Evolutionary conservation across 2,797 vertebrate genomes (phyloP).

Genomic region (Pangasius krempfi): DNA sequence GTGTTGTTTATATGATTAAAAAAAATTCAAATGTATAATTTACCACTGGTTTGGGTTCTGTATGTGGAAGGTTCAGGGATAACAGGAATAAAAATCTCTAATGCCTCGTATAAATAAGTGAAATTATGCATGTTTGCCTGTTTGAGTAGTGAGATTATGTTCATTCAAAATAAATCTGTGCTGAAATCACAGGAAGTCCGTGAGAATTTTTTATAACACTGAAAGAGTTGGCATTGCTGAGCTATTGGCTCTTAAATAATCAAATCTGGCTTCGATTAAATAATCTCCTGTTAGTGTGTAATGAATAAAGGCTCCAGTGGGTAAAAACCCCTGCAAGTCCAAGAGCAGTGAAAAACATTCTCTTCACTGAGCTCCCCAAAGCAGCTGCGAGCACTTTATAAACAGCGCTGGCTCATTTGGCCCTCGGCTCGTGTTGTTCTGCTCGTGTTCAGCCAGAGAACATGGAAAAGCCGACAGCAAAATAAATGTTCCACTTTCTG

Average conservation of each 20-base stretch:
- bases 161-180: background rate
- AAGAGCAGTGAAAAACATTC: background rate
- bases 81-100: background rate
- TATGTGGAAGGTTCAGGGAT: background rate
- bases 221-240: background rate
- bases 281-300: background rate
- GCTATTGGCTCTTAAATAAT: background rate
- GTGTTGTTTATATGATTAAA: background rate
- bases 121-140: background rate
- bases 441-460: background rate
- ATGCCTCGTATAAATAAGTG: too few relatives aligned
- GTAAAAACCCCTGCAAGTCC: background rate
- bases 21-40: background rate
- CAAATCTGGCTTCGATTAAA: background rate
- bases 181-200: background rate
- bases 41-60: background rate
- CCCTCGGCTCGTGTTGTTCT: background rate
- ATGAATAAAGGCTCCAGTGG: background rate
- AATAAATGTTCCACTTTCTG: background rate
- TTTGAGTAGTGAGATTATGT: background rate
- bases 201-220: background rate
- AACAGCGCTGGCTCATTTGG: background rate
- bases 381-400: background rate
- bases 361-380: conserved; percentile 1
- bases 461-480: background rate